A percentile compares a stretch with the other conserved stretches of the same genome.
Conservation (phyloP, 2,797 vertebrate genomes). For the Sebastes glaucus region DNA sequence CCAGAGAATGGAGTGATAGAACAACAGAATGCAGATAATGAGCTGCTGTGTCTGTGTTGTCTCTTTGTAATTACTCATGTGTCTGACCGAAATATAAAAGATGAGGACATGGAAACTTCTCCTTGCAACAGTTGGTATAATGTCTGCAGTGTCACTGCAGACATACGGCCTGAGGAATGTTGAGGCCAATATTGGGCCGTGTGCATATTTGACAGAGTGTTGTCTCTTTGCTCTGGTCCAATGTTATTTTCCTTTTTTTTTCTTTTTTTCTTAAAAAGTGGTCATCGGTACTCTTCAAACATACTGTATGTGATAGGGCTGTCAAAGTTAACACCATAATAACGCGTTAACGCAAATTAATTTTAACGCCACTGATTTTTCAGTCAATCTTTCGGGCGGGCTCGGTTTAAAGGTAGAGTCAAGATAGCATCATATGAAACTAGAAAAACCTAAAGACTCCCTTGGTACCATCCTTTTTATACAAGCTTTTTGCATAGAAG, state of each 20-base stretch:
- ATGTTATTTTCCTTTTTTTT: background rate
- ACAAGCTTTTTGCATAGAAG: too few species aligned
- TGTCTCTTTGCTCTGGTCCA: background rate
- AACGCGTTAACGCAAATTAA: too few species aligned
- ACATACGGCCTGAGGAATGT: too few species aligned
- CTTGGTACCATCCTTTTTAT: too few species aligned
- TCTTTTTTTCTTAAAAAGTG: background rate
- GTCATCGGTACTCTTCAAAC: background rate
- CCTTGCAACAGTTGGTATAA: background rate
- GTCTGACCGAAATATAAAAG: constrained; percentile 70
- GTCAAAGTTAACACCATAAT: too few species aligned
- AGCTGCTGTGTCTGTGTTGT: constrained; percentile 64
- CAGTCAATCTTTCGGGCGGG: too few species aligned
- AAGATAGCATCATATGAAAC: too few species aligned
- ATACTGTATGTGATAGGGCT: too few species aligned
- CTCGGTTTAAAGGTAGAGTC: too few species aligned
- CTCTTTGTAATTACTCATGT: constrained; percentile 69
- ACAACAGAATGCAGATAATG: constrained; percentile 73
- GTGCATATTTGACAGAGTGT: background rate
- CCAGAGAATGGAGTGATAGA: constrained; percentile 60
- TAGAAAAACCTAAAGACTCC: too few species aligned
- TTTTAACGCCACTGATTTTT: too few species aligned
- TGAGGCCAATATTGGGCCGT: background rate
- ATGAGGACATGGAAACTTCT: constrained; percentile 31
- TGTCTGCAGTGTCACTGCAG: background rate